These are phyloP conservation scores for Ibycter americanus DNA, from an alignment of 2,797 vertebrate species.

Conservation along the genomic window DNA sequence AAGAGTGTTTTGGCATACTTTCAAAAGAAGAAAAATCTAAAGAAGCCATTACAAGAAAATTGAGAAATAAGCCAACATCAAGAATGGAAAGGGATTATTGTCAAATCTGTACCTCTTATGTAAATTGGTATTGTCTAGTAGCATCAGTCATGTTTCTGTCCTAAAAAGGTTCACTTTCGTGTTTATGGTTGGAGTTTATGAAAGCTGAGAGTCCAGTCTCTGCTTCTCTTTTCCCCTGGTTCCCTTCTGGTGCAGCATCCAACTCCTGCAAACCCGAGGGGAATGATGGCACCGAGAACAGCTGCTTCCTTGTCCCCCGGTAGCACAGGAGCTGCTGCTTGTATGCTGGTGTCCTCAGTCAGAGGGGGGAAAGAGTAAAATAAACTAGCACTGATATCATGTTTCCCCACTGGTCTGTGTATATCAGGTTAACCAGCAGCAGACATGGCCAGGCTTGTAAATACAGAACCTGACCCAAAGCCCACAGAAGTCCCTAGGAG, in stretches of 20 bases:
- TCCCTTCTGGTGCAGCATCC: not conserved
- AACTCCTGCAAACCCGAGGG: not conserved
- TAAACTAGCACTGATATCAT: not conserved
- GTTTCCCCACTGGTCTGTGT: not conserved
- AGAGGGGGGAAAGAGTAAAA: not conserved
- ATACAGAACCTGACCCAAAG: not conserved
- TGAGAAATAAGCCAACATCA: not conserved
- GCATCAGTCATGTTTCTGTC: not conserved
- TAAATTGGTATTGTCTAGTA: not conserved
- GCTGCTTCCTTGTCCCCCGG: not conserved
- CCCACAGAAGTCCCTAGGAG: not conserved
- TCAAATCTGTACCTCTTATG: not conserved
- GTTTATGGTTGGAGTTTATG: not conserved
- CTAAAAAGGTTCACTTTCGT: not conserved
- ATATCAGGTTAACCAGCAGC: not conserved
- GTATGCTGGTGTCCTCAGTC: accelerated
- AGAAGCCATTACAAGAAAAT: not conserved
- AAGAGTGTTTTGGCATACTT: not conserved
- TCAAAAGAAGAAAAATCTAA: not conserved
- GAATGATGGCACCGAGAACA: not conserved
- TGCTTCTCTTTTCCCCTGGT: not conserved
- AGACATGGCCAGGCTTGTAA: not conserved
- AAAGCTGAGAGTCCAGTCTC: not conserved
- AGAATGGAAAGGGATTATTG: not conserved
- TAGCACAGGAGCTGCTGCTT: not conserved